These are phyloP conservation scores for Spialia ferax DNA, from an alignment of 2,888 invertebrate species.

Conservation along the genomic window DNA sequence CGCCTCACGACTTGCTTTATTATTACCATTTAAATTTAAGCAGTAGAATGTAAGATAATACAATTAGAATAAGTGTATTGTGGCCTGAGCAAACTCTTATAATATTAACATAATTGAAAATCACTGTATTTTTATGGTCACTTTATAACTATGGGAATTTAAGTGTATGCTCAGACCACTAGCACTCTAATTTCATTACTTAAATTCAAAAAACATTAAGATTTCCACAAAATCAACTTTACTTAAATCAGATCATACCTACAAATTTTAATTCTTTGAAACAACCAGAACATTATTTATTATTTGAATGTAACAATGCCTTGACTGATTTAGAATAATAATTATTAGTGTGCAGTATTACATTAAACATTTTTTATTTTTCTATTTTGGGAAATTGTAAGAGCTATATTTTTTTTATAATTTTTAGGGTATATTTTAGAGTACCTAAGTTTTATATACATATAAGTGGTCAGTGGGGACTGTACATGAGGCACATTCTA, in stretches of 20 bases:
- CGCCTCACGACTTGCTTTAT: constrained; percentile 87
- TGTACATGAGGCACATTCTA: constrained; percentile 56
- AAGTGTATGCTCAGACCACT: constrained; percentile 69
- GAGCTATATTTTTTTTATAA: constrained; percentile 80
- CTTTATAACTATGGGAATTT: constrained; percentile 31
- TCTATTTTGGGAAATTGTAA: constrained; percentile 73
- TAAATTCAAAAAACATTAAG: constrained; percentile 53
- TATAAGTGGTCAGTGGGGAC: constrained; percentile 61
- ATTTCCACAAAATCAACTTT: constrained; percentile 61
- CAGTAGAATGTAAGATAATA: constrained; percentile 76
- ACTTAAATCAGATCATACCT: constrained; percentile 58
- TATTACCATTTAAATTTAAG: constrained; percentile 84
- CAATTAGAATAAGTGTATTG: constrained; percentile 66
- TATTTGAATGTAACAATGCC: constrained; percentile 68
- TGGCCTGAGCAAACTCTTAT: constrained; percentile 67
- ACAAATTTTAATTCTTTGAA: constrained; percentile 56
- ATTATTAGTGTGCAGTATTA: constrained; percentile 80
- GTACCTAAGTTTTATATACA: constrained; percentile 59
- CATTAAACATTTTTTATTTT: constrained; percentile 78
- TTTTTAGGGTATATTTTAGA: constrained; percentile 63
- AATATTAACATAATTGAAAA: constrained; percentile 26
- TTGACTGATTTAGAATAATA: constrained; percentile 84
- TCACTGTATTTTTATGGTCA: constrained; percentile 36
- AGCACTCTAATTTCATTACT: constrained; percentile 59
- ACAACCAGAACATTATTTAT: constrained; percentile 59